Evolutionary conservation across 2,113 vertebrate genomes (phyloP).

Genomic region (Myotis lucifugus): DNA sequence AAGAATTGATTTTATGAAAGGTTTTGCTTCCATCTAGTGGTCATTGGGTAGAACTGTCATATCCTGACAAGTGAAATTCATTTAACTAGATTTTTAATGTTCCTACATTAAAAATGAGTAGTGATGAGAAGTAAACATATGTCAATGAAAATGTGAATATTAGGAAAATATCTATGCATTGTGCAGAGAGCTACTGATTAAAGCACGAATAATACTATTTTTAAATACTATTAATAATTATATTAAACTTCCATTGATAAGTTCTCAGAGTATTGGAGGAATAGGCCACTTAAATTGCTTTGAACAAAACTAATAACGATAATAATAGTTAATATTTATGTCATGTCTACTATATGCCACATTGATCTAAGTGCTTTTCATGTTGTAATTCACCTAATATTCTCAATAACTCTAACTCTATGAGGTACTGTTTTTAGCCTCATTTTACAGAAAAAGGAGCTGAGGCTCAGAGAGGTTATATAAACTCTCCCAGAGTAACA

Average conservation of each 20-base stretch:
- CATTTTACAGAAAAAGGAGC: neutral
- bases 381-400: neutral
- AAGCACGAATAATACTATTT: constrained; percentile 13
- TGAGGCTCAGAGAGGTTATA: neutral
- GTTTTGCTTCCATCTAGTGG: constrained; percentile 83
- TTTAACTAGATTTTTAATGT: constrained; percentile 21
- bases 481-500: neutral
- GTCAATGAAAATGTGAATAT: neutral
- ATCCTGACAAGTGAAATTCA: neutral
- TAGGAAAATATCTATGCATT: neutral
- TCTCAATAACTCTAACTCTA: neutral
- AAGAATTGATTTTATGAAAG: constrained; percentile 61
- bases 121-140: neutral
- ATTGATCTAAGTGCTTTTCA: neutral
- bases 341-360: neutral
- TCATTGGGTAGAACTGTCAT: constrained; percentile 11
- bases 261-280: neutral
- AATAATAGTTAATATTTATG: constrained; percentile 16
- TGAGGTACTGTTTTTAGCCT: neutral
- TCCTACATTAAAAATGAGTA: neutral
- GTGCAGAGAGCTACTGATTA: neutral
- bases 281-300: neutral
- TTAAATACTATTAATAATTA: neutral
- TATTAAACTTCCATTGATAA: neutral
- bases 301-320: constrained; percentile 14